Evolutionary conservation across 2,888 invertebrate species (phyloP).

Genomic region (Epistrophella euchroma): DNA sequence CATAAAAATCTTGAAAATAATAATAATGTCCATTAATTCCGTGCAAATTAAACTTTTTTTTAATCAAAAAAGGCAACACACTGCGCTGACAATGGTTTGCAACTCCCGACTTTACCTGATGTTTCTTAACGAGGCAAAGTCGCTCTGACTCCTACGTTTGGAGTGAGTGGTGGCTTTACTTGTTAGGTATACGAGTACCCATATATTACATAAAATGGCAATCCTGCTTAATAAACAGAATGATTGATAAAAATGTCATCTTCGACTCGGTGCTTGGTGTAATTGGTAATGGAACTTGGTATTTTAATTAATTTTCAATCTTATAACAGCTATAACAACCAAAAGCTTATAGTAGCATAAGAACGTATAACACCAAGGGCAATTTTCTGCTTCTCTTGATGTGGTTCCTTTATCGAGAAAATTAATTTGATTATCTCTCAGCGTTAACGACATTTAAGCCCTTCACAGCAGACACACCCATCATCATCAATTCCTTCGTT

Average conservation of each 20-base stretch:
- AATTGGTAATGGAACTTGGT: conserved; percentile 60
- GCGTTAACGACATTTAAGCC: conserved; percentile 53
- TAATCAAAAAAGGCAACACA: too few relatives aligned
- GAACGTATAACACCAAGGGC: neutral
- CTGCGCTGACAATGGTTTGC: too few relatives aligned
- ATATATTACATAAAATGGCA: conserved; percentile 23
- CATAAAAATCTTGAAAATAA: too few relatives aligned
- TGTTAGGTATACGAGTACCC: too few relatives aligned
- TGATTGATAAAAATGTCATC: conserved; percentile 19
- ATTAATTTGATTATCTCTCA: conserved; percentile 69
- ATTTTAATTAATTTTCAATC: conserved; percentile 74
- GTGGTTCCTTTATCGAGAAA: conserved; percentile 31
- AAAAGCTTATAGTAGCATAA: neutral
- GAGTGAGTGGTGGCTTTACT: too few relatives aligned
- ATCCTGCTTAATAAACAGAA: neutral
- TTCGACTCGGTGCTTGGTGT: conserved; percentile 28
- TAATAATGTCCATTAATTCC: too few relatives aligned
- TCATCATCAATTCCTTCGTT: neutral
- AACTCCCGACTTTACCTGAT: too few relatives aligned
- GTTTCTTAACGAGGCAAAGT: too few relatives aligned
- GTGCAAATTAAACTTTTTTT: too few relatives aligned
- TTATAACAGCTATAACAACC: conserved; percentile 34
- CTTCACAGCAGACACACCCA: conserved; percentile 7
- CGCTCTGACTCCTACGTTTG: too few relatives aligned
- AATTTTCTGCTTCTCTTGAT: conserved; percentile 8